phyloP scores from a whole-genome alignment of 1,140 invertebrate species.

The Drosophila tsacasi region DNA sequence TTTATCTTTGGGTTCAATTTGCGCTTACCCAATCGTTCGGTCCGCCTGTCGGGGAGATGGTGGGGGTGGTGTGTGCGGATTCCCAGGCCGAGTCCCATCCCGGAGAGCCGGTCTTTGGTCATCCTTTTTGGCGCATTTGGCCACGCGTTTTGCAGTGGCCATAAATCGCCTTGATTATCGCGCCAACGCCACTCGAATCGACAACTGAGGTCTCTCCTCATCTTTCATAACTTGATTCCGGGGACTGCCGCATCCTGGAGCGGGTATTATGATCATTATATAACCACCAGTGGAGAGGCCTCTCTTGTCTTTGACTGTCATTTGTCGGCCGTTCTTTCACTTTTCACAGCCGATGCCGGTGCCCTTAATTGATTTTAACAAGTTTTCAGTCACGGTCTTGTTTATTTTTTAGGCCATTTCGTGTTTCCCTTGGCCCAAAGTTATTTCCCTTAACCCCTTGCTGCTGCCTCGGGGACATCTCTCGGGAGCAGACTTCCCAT shows the following conservation, averaged over 20 bases:
- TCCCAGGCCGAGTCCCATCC: conserved; percentile 18
- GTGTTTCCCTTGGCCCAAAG: conserved; percentile 34
- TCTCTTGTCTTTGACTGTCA: conserved; percentile 48
- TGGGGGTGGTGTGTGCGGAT: conserved; percentile 14
- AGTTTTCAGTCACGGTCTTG: conserved; percentile 35
- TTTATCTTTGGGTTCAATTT: conserved; percentile 78
- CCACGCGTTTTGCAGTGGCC: conserved; percentile 67
- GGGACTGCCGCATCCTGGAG: conserved; percentile 39
- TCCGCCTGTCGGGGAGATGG: not conserved
- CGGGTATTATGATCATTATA: conserved; percentile 27
- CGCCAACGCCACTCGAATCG: conserved; percentile 54
- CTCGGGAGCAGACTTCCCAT: conserved; percentile 34
- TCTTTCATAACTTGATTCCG: conserved; percentile 57
- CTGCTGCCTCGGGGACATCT: conserved; percentile 2
- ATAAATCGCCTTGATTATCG: conserved; percentile 80
- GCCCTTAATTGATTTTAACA: conserved; percentile 77
- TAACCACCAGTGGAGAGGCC: conserved; percentile 34
- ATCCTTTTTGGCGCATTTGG: conserved; percentile 62
- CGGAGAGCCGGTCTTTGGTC: conserved; percentile 43
- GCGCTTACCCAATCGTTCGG: conserved; percentile 72
- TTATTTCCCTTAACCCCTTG: conserved; percentile 44
- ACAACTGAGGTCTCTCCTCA: conserved; percentile 39
- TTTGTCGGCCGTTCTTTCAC: conserved; percentile 64
- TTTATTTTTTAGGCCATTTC: conserved; percentile 48
- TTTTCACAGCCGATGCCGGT: conserved; percentile 37